Percentiles rank a stretch among this genome's conserved stretches.
Conservation (phyloP, 2,888 invertebrate genomes). For the Idaea straminata region DNA sequence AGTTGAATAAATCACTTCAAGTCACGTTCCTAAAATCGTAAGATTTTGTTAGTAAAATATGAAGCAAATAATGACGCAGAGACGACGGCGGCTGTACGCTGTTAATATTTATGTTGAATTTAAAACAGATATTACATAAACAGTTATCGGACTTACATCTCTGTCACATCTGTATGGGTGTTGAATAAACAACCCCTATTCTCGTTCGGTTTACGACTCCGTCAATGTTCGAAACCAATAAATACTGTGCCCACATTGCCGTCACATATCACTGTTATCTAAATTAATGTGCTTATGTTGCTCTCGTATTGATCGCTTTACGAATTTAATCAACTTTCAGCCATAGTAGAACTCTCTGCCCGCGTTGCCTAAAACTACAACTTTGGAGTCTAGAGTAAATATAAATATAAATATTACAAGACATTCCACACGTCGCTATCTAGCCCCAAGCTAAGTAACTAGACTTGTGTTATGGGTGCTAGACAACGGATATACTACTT, state of each 20-base stretch:
- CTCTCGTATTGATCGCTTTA: not conserved
- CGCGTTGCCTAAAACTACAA: not conserved
- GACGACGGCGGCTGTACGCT: slow-evolving; percentile 31
- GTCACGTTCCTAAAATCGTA: slow-evolving; percentile 40
- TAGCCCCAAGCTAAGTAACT: too few relatives aligned
- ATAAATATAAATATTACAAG: too few relatives aligned
- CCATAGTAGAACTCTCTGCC: slow-evolving; percentile 9
- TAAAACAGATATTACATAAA: slow-evolving; percentile 55
- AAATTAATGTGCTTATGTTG: not conserved
- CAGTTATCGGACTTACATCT: slow-evolving; percentile 32
- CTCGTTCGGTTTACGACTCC: not conserved
- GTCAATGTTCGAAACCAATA: not conserved
- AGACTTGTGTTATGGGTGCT: too few relatives aligned
- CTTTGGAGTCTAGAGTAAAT: too few relatives aligned
- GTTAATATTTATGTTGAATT: slow-evolving; percentile 77
- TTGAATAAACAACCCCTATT: slow-evolving; percentile 31
- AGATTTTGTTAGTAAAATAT: slow-evolving; percentile 59
- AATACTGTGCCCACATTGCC: slow-evolving; percentile 6
- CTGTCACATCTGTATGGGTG: slow-evolving; percentile 32
- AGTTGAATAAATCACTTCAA: slow-evolving; percentile 39
- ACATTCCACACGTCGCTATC: too few relatives aligned
- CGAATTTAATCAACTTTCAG: not conserved
- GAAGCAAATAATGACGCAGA: slow-evolving; percentile 54
- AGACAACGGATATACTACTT: too few relatives aligned
- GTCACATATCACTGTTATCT: not conserved